These are phyloP conservation scores for Scaptomyza caliginosa DNA, from an alignment of 2,888 invertebrate species.

Conservation along the genomic window DNA sequence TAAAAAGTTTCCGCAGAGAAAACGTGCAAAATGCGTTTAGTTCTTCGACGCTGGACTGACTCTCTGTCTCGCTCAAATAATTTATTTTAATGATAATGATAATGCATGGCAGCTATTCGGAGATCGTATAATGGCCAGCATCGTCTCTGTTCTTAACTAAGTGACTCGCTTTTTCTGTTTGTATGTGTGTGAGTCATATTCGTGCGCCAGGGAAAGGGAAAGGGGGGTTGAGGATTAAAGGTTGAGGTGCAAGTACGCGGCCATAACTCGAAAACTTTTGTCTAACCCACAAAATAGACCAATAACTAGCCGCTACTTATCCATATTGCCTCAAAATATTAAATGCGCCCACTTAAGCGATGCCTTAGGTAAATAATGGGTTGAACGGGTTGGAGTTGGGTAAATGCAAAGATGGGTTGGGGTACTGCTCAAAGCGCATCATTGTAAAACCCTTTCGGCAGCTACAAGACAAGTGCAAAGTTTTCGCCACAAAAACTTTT, in stretches of 20 bases:
- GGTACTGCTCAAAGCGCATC: constrained; percentile 64
- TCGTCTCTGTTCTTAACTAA: constrained; percentile 35
- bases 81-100: constrained; percentile 77
- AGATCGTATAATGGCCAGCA: constrained; percentile 44
- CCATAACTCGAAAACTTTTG: constrained; percentile 38
- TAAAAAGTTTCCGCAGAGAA: constrained; percentile 73
- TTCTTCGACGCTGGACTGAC: constrained; percentile 44
- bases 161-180: constrained; percentile 10
- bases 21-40: constrained; percentile 78
- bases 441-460: constrained; percentile 79
- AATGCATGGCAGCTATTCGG: constrained; percentile 69
- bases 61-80: constrained; percentile 69
- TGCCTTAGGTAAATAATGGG: not conserved
- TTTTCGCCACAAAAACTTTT: constrained; percentile 74
- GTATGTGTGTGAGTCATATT: constrained; percentile 10
- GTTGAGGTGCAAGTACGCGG: constrained; percentile 20
- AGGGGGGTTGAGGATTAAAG: not conserved
- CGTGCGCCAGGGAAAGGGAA: not conserved
- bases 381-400: not conserved
- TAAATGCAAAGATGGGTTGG: not conserved
- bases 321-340: constrained; percentile 57
- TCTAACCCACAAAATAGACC: constrained; percentile 42
- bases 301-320: constrained; percentile 55
- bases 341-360: constrained; percentile 62
- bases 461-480: constrained; percentile 77